A percentile compares a stretch with the other conserved stretches of the same genome.
Evolutionary conservation across 2,113 vertebrate species (phyloP).

Genomic region (Chinchilla lanigera): DNA sequence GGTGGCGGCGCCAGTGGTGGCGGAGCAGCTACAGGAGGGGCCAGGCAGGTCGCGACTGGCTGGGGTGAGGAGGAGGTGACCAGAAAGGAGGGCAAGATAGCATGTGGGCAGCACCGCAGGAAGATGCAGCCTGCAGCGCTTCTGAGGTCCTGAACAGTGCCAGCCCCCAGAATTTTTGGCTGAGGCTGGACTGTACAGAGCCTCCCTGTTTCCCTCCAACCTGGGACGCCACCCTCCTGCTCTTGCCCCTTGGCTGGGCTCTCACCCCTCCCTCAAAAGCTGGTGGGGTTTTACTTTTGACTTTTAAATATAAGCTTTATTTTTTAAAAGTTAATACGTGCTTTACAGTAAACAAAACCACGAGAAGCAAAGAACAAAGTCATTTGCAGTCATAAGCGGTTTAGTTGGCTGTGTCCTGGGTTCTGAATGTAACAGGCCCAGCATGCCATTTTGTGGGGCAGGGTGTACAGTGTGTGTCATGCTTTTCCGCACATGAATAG

Average conservation of each 20-base stretch:
- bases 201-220: fast-evolving
- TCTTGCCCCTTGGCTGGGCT: neutral
- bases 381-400: neutral
- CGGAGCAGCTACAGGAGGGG: constrained; percentile 46
- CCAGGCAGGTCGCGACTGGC: neutral
- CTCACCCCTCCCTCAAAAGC: neutral
- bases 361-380: neutral
- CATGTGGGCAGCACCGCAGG: neutral
- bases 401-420: no score
- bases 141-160: neutral
- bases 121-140: neutral
- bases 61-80: neutral
- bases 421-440: neutral
- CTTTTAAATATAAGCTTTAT: neutral
- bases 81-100: neutral
- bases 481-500: neutral
- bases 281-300: neutral
- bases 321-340: neutral
- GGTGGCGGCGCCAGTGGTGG: neutral
- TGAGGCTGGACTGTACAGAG: fast-evolving
- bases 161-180: neutral
- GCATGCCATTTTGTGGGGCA: neutral
- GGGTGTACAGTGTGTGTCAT: neutral
- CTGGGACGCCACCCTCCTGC: no score
- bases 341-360: neutral